Conservation (phyloP, 2,888 invertebrate species). For the Conomelus anceps region DNA sequence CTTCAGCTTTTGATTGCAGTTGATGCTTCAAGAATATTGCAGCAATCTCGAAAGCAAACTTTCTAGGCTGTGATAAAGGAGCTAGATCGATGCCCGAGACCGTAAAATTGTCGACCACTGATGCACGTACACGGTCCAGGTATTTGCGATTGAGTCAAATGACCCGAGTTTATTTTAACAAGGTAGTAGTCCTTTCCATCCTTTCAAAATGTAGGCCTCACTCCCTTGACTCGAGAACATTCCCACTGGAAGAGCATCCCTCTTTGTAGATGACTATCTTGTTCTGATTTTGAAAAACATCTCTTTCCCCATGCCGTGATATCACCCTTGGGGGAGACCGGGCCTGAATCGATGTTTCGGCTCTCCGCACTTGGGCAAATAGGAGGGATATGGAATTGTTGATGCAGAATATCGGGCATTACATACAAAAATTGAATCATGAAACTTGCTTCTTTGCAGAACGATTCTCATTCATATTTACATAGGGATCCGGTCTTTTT, state of each 20-base stretch:
- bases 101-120: constrained; percentile 8
- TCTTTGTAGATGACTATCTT: not conserved
- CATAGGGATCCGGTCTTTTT: not conserved
- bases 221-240: not conserved
- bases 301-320: not conserved
- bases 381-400: not conserved
- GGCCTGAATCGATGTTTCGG: not conserved
- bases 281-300: not conserved
- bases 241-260: not conserved
- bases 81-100: not conserved
- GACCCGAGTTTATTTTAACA: constrained; percentile 34
- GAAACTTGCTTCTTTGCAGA: not conserved
- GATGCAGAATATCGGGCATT: not conserved
- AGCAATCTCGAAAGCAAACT: not conserved
- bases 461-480: not conserved
- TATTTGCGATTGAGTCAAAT: constrained; percentile 30
- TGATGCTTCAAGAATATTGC: not conserved
- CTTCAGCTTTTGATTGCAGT: too few species aligned
- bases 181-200: constrained; percentile 22
- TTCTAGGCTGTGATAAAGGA: not conserved
- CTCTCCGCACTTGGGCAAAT: not conserved
- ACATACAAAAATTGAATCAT: not conserved
- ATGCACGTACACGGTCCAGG: not conserved
- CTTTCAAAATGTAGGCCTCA: not conserved
- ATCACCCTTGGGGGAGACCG: not conserved